Conservation (phyloP, 2,888 invertebrate species). For the Salpingus planirostris region DNA sequence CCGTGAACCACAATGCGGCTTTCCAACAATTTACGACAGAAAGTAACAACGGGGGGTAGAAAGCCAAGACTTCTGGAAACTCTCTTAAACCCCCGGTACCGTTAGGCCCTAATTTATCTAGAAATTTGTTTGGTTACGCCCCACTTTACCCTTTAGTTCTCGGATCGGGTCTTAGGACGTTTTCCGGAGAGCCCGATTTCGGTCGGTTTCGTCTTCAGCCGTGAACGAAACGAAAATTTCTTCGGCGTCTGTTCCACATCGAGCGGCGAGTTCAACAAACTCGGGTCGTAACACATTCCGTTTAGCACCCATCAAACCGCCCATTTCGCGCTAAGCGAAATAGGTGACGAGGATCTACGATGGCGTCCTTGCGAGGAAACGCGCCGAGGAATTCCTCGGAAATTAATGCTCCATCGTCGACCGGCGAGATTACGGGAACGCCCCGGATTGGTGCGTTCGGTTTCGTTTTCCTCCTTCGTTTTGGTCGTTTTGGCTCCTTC, state of each 20-base stretch:
- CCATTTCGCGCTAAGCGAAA: constrained; percentile 9
- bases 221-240: constrained; percentile 25
- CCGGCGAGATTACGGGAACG: background rate
- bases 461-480: background rate
- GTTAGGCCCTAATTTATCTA: no score
- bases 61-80: no score
- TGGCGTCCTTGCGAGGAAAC: no score
- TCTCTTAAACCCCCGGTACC: no score
- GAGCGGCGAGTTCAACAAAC: constrained; percentile 26
- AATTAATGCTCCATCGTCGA: background rate
- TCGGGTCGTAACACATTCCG: constrained; percentile 28
- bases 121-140: no score
- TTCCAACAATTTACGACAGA: constrained; percentile 21
- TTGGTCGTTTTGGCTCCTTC: constrained; percentile 2
- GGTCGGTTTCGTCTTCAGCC: constrained; percentile 9
- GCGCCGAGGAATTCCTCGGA: background rate
- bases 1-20: constrained; percentile 24
- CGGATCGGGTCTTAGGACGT: no score
- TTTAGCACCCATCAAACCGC: constrained; percentile 19
- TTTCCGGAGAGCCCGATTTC: constrained; percentile 4
- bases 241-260: constrained; percentile 26
- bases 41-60: no score
- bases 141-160: no score
- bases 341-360: no score
- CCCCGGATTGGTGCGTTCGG: background rate